These are phyloP conservation scores for Petrocephalus zakoni DNA, from an alignment of 2,113 vertebrate species.

Conservation along the genomic window DNA sequence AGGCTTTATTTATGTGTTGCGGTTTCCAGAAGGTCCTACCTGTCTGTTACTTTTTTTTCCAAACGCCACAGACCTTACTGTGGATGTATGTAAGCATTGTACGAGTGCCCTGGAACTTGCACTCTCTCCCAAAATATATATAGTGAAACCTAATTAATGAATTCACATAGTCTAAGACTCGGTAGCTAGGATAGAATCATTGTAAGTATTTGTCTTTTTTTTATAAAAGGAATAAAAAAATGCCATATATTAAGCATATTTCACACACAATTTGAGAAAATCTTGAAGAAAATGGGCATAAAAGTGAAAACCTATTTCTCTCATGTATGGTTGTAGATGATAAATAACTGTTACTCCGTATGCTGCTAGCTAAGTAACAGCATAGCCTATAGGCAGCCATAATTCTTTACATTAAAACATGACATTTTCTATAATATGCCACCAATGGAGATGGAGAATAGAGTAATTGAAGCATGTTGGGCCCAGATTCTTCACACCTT, in stretches of 20 bases:
- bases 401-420: slow-evolving; percentile 6
- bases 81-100: background rate
- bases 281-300: background rate
- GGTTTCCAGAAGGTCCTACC: background rate
- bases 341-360: background rate
- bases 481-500: background rate
- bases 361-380: background rate
- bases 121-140: background rate
- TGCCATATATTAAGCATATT: background rate
- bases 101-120: background rate
- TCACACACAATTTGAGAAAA: background rate
- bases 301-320: background rate
- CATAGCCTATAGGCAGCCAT: background rate
- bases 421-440: background rate
- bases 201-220: background rate
- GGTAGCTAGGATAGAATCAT: background rate
- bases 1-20: background rate
- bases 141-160: background rate
- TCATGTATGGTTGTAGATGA: background rate
- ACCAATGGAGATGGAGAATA: background rate
- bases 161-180: background rate
- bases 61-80: background rate
- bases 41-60: background rate
- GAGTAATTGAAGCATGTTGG: background rate
- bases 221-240: background rate